Evolutionary conservation across 2,113 vertebrate genomes (phyloP), one percentile per base, ranked within the genome.

Genomic region (Notothenia coriiceps): DNA sequence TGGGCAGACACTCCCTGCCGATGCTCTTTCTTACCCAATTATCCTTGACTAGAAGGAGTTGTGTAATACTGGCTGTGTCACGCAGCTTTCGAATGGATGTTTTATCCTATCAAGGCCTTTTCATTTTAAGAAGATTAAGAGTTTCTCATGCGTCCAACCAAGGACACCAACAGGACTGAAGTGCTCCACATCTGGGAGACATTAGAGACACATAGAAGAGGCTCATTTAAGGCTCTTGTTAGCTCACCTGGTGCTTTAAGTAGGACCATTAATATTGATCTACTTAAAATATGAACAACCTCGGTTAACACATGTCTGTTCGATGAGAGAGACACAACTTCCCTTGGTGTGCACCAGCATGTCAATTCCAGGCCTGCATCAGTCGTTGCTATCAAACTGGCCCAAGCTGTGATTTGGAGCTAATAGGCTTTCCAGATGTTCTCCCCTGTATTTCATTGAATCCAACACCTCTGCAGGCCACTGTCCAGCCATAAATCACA

Each of bases 401-500:
- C 83, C 73, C 74, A 73, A 82, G 86, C 89, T 84, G 89, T 69
- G 87, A 92, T 88, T 86, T 47, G 60, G 40, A 71, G 65, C 84
- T 82, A 89, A 93, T 88, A 80, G 67, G 40, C 77, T 92, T 91
- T 89, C 92, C 94, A 95, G 94, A 95, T 95, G 94, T 93, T 88
- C 82, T 83, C 70, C 84, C 79, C 77, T 87, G 83, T 82, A 88
- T 93, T 91, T 91, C 86, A 90, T 86, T 91, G 88, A 93, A 89
- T 86, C 87, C 93, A 92, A 91, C 92, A 94, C 93, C 93, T 95
- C 93, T 91, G 87, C 89, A 89, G 89, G 86, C 91, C 88, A 91
- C 89, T 89, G 92, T 92, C 92, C 90, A 77, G 91, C 87, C 83
- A 80, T 94, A 94, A 95, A 95, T 95, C 93, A 93, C 79, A 33